These are phyloP conservation scores for Caenorhabditis sp. DNA, from an alignment of 2,888 invertebrate genomes.

Conservation along the genomic window DNA sequence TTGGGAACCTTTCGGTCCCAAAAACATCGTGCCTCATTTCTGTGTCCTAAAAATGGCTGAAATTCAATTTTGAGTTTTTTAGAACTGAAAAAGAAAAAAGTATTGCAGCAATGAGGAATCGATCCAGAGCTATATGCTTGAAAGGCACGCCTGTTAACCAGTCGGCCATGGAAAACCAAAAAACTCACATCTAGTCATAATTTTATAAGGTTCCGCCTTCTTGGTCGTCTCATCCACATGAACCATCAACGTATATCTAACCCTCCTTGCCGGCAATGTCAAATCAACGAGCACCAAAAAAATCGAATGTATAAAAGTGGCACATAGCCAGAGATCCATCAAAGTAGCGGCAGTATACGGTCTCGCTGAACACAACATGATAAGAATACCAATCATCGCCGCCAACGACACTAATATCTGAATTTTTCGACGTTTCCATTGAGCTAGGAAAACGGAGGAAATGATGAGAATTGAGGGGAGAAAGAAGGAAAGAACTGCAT, in stretches of 20 bases:
- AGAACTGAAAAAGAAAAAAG: no score
- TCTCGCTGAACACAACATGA: constrained; percentile 57
- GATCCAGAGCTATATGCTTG: no score
- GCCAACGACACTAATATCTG: constrained; percentile 58
- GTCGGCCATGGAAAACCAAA: no score
- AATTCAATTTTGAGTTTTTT: no score
- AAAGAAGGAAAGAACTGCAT: constrained; percentile 57
- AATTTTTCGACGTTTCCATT: constrained; percentile 68
- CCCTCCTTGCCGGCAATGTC: constrained; percentile 51
- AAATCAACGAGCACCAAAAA: constrained; percentile 54
- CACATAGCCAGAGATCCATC: constrained; percentile 67
- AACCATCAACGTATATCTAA: constrained; percentile 57
- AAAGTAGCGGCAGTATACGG: constrained; percentile 53
- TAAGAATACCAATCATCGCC: constrained; percentile 57
- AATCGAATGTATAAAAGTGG: constrained; percentile 61
- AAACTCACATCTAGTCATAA: constrained; percentile 43
- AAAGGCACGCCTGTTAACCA: no score
- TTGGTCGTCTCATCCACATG: constrained; percentile 46
- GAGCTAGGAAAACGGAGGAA: constrained; percentile 60
- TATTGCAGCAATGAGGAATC: no score
- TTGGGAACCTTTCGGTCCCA: no score
- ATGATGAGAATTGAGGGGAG: constrained; percentile 65
- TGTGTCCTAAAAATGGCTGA: no score
- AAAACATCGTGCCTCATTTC: no score
- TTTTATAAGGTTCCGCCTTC: constrained; percentile 28